Evolutionary conservation across 2,113 vertebrate genomes (phyloP), one percentile per base, ranked within the genome.

Genomic region (Uria aalge): DNA sequence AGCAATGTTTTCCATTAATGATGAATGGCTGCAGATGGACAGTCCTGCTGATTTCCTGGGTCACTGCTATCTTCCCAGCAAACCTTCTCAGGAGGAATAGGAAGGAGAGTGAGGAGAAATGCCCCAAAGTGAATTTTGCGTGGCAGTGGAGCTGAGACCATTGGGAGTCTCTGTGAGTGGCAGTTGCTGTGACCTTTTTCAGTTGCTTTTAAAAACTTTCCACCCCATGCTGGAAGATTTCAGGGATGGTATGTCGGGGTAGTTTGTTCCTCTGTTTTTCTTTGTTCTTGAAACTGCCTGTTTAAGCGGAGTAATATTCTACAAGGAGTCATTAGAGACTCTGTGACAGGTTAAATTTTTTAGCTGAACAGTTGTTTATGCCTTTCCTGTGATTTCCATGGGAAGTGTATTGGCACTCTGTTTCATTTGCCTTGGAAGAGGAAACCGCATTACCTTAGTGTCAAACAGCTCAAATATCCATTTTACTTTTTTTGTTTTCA

Each of bases 401-500:
- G 72, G 43, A 96, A 92, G 66, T 59, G 6, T 40, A 74, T 1
- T 1, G 3, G 36, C 8, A 12, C 40, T 83, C 59, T 69, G 19
- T 68, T 90, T 92, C 64, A 78, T 53, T 88, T 1, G 1, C 9
- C 41, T 92, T 95, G 85, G 69, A 89, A 96, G 57, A 92, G 38
- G n/a, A 91, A 92, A 59, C 16, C 50, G 62, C 93, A 88, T 69
- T 94, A 95, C 82, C 78, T 95, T 77, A 29, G 55, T 77, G 94
- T 92, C 82, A 90, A 95, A 75, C 38, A 93, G 55, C 55, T 94
- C 68, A 93, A 68, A 40, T 93, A 52, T 84, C 83, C 90, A 36
- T 27, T 95, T 87, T 55, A 67, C 15, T 79, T 92, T 85, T 40
- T 47, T 78, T 93, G 64, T 90, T 96, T 86, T 93, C 50, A 62